phyloP scores from a whole-genome alignment of 37 sponge, comb jelly and placozoan species.

The Chondrosia reniformis region DNA sequence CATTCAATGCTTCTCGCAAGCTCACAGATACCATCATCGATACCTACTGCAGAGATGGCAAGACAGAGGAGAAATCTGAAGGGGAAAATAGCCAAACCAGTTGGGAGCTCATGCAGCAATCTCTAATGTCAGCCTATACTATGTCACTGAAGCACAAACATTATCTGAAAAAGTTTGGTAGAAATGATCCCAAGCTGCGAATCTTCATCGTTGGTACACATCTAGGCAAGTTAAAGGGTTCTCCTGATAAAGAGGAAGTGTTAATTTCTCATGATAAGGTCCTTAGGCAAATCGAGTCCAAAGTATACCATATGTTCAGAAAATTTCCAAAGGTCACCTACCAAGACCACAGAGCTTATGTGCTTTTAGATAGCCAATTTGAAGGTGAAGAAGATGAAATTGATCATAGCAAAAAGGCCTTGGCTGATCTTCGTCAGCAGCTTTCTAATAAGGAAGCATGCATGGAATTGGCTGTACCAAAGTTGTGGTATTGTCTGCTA shows the following conservation, averaged over 20 bases:
- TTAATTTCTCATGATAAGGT: too few relatives aligned
- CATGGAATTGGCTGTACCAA: not conserved
- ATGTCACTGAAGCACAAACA: not conserved
- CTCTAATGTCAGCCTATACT: not conserved
- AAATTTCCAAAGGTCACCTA: not conserved
- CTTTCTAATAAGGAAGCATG: not conserved
- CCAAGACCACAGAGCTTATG: not conserved
- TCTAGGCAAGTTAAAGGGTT: not conserved
- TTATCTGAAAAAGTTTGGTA: not conserved
- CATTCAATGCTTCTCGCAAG: not conserved
- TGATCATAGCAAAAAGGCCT: too few relatives aligned
- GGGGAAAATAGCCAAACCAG: not conserved
- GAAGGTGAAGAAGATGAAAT: not conserved
- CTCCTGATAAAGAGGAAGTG: not conserved
- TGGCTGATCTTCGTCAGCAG: not conserved
- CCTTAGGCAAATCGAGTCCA: not conserved
- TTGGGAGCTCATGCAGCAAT: not conserved
- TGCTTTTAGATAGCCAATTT: not conserved
- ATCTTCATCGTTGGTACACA: not conserved
- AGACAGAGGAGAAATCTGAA: too few relatives aligned
- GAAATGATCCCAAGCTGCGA: not conserved
- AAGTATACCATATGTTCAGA: too few relatives aligned
- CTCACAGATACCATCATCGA: not conserved
- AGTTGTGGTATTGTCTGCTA: constrained; percentile 7
- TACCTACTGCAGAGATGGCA: constrained; percentile 2